A percentile compares a stretch with the other conserved stretches of the same genome.
Conservation (phyloP, 2,113 vertebrate species). For the Phocoena phocoena region DNA sequence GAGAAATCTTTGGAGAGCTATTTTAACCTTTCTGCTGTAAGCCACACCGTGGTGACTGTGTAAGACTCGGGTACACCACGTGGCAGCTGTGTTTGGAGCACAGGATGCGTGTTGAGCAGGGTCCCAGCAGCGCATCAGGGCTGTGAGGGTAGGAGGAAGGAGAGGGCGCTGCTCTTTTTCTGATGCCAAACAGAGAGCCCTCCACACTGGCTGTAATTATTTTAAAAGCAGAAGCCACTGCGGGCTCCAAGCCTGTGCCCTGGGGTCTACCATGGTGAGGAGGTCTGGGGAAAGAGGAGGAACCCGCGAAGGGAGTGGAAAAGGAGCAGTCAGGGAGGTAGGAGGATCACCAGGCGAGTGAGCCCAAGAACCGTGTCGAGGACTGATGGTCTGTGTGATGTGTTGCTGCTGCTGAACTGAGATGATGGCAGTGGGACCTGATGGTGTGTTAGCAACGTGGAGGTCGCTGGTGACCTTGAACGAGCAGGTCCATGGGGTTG, state of each 20-base stretch:
- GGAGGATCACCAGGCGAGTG: not conserved
- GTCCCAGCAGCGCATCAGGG: not conserved
- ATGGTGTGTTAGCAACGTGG: not conserved
- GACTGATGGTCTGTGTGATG: too few species aligned
- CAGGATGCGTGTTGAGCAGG: too few species aligned
- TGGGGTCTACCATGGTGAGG: not conserved
- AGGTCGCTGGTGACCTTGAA: not conserved
- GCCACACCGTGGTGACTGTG: too few species aligned
- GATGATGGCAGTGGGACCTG: not conserved
- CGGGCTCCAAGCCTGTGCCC: not conserved
- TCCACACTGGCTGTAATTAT: not conserved
- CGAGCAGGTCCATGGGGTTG: rapidly evolving
- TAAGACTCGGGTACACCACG: not conserved
- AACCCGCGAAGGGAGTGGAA: not conserved
- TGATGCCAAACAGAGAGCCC: not conserved
- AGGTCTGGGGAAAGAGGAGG: not conserved
- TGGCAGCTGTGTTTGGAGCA: not conserved
- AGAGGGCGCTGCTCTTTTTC: not conserved
- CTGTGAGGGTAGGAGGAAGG: not conserved
- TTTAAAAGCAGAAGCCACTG: not conserved
- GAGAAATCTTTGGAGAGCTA: not conserved
- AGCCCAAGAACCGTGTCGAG: not conserved
- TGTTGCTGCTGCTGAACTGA: not conserved
- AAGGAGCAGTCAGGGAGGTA: not conserved
- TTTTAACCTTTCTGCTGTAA: not conserved